These are phyloP conservation scores for Spatulosminthurus flaviceps DNA, from an alignment of 2,888 invertebrate species.

Conservation along the genomic window DNA sequence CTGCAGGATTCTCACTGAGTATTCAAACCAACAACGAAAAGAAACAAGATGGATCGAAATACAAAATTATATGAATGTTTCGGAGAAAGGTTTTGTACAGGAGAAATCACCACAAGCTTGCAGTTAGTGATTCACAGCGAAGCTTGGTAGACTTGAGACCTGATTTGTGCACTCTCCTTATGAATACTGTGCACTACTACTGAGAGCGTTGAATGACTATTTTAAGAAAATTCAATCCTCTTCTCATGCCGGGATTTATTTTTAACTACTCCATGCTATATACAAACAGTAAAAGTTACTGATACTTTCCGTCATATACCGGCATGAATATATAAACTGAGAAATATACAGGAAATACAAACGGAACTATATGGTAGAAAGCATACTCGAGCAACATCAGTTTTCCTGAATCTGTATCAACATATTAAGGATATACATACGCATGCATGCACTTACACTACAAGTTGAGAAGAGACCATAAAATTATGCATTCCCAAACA, in stretches of 20 bases:
- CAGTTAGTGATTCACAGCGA: not conserved
- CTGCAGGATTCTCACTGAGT: no score
- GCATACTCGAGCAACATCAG: not conserved
- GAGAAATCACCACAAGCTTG: no score
- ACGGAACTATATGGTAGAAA: not conserved
- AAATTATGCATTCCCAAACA: not conserved
- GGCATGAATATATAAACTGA: no score
- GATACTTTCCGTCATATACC: no score
- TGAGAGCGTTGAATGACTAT: slow-evolving; percentile 57
- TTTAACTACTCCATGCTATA: slow-evolving; percentile 50
- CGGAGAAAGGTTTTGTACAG: no score
- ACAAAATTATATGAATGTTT: no score
- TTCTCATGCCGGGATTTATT: slow-evolving; percentile 59
- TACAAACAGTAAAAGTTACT: not conserved
- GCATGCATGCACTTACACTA: not conserved
- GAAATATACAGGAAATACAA: no score
- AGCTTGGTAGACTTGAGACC: not conserved
- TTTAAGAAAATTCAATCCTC: slow-evolving; percentile 59
- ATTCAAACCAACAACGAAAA: no score
- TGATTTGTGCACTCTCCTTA: slow-evolving; percentile 36
- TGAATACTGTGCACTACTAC: slow-evolving; percentile 18
- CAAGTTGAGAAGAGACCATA: not conserved
- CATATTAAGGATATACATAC: not conserved
- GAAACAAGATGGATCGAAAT: no score
- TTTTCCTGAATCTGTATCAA: no score